Base-by-base conservation (phyloP, 1,140 invertebrate genomes). In the Alviniconcha marisindica region DNA sequence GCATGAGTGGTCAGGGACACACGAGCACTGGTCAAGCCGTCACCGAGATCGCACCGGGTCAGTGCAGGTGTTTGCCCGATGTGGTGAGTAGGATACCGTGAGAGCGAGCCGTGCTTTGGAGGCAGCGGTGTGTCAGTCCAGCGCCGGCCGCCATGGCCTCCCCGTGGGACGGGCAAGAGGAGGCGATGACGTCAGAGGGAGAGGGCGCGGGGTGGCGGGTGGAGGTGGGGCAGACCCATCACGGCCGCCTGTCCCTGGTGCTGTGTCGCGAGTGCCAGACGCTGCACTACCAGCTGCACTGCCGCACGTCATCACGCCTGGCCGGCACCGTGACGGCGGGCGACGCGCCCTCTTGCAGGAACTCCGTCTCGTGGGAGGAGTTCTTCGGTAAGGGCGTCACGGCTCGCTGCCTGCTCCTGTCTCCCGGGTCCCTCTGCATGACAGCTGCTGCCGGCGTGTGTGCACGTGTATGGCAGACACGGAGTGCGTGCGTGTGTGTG, bases 321-420 rank as follows among this genome's bases (percentile, higher is more conserved):
- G 44, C 12, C 24, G 5, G 38, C 18, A 10, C 18, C 7, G 73
- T 14, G 2, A 40, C 2, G 18, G 73, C 56, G 77, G 51, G 42
- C 33, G 81, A 69, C n/a, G 21, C 56, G 69, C 78, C 81, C 31
- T 73, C 80, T 31, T 69, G 36, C 7, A n/a, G 66, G 44, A 42
- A 80, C 2, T 83, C 81, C 31, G 77, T 83, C 36, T 79, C 81
- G 77, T 85, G 81, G 56, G 84, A 79, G 33, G 84, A 82, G 31
- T 77, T 77, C 44, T 77, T 77, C 21, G 76, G 76, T 77, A 77
- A 44, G 76, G 31, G 0, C 10, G 42, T 38, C 38, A 36, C n/a
- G 38, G 7, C 7, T 66, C 66, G 4, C 40, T 81, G 5, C 12
- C 28, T 60, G 2, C 42, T 18, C n/a, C 21, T 60, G 3, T 63